Conservation (phyloP, 1,140 invertebrate genomes). For the Musca vetustissima region DNA sequence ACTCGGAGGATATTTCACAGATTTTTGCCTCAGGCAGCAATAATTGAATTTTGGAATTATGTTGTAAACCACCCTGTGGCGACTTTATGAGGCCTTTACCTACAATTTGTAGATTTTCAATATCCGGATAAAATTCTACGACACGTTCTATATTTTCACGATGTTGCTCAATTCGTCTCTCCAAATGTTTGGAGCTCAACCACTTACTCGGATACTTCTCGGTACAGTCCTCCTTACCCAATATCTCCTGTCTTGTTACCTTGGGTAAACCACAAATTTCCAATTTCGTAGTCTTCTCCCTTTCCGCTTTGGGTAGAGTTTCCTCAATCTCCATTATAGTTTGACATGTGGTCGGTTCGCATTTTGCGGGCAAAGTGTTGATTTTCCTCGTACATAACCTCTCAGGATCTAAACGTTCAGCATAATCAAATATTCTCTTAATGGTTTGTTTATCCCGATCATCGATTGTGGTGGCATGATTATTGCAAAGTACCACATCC, state of each 20-base stretch:
- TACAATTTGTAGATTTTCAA: conserved; percentile 39
- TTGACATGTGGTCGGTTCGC: conserved; percentile 15
- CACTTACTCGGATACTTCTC: conserved; percentile 29
- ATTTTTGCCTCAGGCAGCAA: neutral
- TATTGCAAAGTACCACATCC: conserved; percentile 37
- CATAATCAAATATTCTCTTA: conserved; percentile 39
- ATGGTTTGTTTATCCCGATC: conserved; percentile 38
- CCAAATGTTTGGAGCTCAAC: conserved; percentile 36
- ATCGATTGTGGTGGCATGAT: conserved; percentile 33
- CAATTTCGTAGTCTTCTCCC: neutral
- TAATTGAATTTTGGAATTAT: conserved; percentile 18
- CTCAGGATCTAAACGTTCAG: conserved; percentile 38
- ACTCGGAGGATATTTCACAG: conserved; percentile 26
- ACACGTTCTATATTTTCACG: conserved; percentile 35
- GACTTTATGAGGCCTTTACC: conserved; percentile 10
- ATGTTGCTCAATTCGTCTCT: conserved; percentile 25
- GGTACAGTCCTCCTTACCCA: conserved; percentile 24
- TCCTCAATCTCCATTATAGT: conserved; percentile 30
- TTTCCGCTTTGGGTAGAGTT: conserved; percentile 39
- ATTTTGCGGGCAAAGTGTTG: conserved; percentile 1
- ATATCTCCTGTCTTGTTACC: conserved; percentile 32
- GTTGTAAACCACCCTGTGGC: neutral
- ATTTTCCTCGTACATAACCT: neutral
- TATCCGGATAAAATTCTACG: conserved; percentile 38
- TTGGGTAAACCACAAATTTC: conserved; percentile 40